Conservation (phyloP, 2,113 vertebrate genomes). For the Phyllostomus hastatus region DNA sequence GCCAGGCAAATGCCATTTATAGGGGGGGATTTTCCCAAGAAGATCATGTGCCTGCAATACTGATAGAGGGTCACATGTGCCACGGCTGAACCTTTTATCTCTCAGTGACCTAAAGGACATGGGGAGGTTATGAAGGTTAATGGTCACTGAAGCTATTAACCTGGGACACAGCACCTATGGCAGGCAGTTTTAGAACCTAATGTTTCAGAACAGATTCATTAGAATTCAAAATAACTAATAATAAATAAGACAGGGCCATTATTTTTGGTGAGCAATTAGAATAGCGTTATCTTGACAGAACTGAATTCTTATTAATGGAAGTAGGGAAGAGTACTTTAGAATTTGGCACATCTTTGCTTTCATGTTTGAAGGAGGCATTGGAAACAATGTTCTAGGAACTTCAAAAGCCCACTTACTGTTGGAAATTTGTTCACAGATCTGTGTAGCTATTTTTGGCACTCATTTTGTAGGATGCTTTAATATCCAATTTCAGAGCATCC, state of each 20-base stretch:
- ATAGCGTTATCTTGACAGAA: slow-evolving; percentile 63
- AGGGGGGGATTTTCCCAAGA: not conserved
- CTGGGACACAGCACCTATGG: not conserved
- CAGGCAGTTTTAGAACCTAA: not conserved
- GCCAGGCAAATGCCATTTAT: not conserved
- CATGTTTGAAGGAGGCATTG: slow-evolving; percentile 51
- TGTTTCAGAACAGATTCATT: slow-evolving; percentile 38
- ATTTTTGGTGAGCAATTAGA: slow-evolving; percentile 66
- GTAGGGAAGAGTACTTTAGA: slow-evolving; percentile 48
- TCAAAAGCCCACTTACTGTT: slow-evolving; percentile 59
- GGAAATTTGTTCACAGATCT: slow-evolving; percentile 40
- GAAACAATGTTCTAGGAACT: slow-evolving; percentile 52
- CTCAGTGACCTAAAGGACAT: not conserved
- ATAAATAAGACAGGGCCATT: slow-evolving; percentile 53
- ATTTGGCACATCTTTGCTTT: slow-evolving; percentile 53
- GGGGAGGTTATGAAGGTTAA: not conserved
- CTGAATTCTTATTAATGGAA: slow-evolving; percentile 53
- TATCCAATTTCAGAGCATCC: slow-evolving; percentile 55
- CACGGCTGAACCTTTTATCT: not conserved
- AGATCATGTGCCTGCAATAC: not conserved
- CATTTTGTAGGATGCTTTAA: slow-evolving; percentile 52
- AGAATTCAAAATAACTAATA: slow-evolving; percentile 64
- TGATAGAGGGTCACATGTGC: not conserved
- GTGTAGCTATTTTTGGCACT: slow-evolving; percentile 37
- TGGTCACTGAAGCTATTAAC: not conserved